phyloP scores from a whole-genome alignment of 2,888 invertebrate species.

The Furcula furcula region DNA sequence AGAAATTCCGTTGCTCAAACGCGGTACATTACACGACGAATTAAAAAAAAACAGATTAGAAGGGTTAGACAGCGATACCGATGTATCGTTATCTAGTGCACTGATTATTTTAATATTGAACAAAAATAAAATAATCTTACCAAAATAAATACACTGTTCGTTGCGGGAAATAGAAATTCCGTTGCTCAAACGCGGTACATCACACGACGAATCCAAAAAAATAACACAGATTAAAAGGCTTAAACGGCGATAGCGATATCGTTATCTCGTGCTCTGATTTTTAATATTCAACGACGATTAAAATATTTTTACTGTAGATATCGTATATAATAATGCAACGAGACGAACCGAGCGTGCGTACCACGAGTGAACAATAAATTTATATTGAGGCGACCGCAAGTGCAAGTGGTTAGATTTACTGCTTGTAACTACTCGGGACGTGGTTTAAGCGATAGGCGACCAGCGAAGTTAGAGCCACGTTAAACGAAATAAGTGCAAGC shows the following conservation, averaged over 20 bases:
- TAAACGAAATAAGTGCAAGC: background rate
- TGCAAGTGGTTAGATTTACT: slow-evolving; percentile 63
- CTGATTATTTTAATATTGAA: background rate
- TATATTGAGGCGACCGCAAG: slow-evolving; percentile 52
- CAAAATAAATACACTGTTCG: background rate
- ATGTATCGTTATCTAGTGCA: too few relatives aligned
- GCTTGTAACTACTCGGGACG: slow-evolving; percentile 55
- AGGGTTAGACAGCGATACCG: too few relatives aligned
- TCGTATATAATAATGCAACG: slow-evolving; percentile 24
- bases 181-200: background rate
- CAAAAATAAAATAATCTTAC: slow-evolving; percentile 1
- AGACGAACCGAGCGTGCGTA: slow-evolving; percentile 57
- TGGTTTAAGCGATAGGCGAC: slow-evolving; percentile 37
- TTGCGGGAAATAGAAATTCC: background rate
- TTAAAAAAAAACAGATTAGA: too few relatives aligned
- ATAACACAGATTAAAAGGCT: slow-evolving; percentile 11
- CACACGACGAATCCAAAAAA: slow-evolving; percentile 13
- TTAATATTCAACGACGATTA: background rate
- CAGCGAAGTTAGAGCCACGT: slow-evolving; percentile 15
- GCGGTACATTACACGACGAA: slow-evolving; percentile 8
- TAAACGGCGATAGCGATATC: slow-evolving; percentile 10
- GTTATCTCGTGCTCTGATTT: slow-evolving; percentile 23
- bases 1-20: background rate
- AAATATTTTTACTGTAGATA: too few relatives aligned
- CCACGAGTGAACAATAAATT: slow-evolving; percentile 62